Base-by-base conservation (phyloP, 2,797 vertebrate genomes). In the Aldrovandia affinis region DNA sequence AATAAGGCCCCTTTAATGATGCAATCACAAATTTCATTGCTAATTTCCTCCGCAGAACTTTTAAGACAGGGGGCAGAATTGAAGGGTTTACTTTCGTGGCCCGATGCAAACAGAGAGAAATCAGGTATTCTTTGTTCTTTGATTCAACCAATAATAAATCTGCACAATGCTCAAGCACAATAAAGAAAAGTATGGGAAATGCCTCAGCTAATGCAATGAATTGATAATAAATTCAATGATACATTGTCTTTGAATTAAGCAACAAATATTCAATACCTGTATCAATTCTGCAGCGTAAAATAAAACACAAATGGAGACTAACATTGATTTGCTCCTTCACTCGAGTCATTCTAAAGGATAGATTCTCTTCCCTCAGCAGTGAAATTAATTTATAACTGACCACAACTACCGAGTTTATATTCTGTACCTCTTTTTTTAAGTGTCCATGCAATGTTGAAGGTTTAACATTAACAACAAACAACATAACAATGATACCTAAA, bases 1-100 rank as follows among this genome's bases (percentile, higher is more conserved):
- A 94, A 92, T 90, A 90, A 93, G 83, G 89, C 25, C 80, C 54
- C 81, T 92, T 91, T 94, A 94, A 95, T 80, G 80, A 93, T 89
- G 93, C 89, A 93, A 91, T 92, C 88, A 91, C 91, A 94, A 87
- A 92, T 90, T 92, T 94, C 89, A 89, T 87, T 88, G 81, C 85
- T 90, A 92, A 90, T 86, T 93, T 81, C 84, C 61, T 87, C 50
- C 89, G 88, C 85, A 50, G 90, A 91, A 57, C 84, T 89, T 82
- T 82, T 33, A 47, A 30, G 0, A 65, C 47, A 83, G 83, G 68
- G 70, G 81, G 78, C 68, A 50, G 83, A 82, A 81, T 77, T 25
- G 54, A 81, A 70, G 57, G 52, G 70, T n/a, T 82, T 0, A 0
- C 1, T 89, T 78, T 33, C 2, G 87, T 79, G 30, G 33, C 89